Evolutionary conservation across 2,797 vertebrate genomes (phyloP).

Genomic region (Meda fulgida): DNA sequence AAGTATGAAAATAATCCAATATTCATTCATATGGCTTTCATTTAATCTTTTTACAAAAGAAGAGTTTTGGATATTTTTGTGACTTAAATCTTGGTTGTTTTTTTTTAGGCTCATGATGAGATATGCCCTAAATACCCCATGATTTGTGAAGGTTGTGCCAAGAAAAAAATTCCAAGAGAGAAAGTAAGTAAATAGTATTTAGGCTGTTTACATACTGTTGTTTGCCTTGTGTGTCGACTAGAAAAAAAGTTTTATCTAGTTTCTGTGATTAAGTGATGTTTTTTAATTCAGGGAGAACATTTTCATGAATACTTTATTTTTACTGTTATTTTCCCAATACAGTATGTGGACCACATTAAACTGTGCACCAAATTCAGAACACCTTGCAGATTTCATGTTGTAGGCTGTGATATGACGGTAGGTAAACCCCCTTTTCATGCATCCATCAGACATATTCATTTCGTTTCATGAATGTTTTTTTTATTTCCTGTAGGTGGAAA

Average conservation of each 20-base stretch:
- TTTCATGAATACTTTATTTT: conserved; percentile 56
- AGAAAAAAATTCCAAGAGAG: conserved; percentile 92
- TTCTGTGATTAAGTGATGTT: not conserved
- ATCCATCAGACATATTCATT: conserved; percentile 1
- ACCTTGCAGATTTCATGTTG: conserved; percentile 89
- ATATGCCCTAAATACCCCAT: conserved; percentile 94
- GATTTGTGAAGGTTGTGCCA: conserved; percentile 92
- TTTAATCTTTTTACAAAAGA: not conserved
- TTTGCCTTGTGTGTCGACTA: not conserved
- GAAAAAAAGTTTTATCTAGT: not conserved
- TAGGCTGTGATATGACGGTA: conserved; percentile 92
- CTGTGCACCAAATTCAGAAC: conserved; percentile 89
- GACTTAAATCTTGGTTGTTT: not conserved
- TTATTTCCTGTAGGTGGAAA: conserved; percentile 82
- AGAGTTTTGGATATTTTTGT: not conserved
- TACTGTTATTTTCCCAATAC: conserved; percentile 62
- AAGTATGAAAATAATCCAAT: not conserved
- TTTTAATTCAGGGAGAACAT: not conserved
- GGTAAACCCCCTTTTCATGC: conserved; percentile 71
- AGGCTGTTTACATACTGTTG: not conserved
- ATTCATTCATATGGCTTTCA: too few relatives aligned
- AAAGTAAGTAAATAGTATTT: conserved; percentile 75
- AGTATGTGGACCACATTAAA: conserved; percentile 96
- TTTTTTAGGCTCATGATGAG: conserved; percentile 87
- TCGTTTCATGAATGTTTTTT: not conserved